Base-by-base conservation (phyloP, 1,140 invertebrate genomes). In the Leguminivora glycinivorella region DNA sequence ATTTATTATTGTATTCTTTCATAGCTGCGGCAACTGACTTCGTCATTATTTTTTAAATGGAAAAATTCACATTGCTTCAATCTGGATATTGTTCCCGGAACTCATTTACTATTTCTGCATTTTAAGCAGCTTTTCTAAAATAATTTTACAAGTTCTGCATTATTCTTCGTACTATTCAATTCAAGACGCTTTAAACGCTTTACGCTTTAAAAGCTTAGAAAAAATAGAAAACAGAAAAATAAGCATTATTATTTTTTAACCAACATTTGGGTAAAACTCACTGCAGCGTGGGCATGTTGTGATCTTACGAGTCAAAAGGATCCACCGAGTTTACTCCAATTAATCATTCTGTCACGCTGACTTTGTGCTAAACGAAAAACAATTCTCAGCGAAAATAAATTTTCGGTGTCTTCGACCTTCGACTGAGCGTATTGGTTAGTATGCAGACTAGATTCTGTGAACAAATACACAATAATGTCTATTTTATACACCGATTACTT, bases 341-440 rank as follows among this genome's bases (percentile, higher is more conserved):
- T 63, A 63, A 63, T 63, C 58, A 63, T 63, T 29, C 58, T 63
- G 58, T 63, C 58, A 63, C 25, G 25, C 58, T 63, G 26, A 63
- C 58, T 63, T 63, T 63, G 58, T 63, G 25, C 58, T 17, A 63
- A 63, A 63, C 26, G 58, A 29, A 29, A 63, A 63, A 31, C 25
- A 63, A 58, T 63, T 29, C 58, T 63, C 26, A 29, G 58, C 14
- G 26, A 29, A 63, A 63, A 31, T n/a, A n/a, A 52, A 52, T 52
- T 52, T 52, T 52, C 47, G 17, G n/a, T n/a, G n/a, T n/a, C n/a
- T 17, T 17, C 43, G n/a, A n/a, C 4, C 4, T 47, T 47, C 43
- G 10, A 47, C 43, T 52, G 17, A 52, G 17, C 17, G 17, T 52
- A 43, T 43, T 43, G 14, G 40, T 43, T 17, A 52, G 47, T 52